phyloP scores from a whole-genome alignment of 2,113 vertebrate genomes.

The Ursus arctos region DNA sequence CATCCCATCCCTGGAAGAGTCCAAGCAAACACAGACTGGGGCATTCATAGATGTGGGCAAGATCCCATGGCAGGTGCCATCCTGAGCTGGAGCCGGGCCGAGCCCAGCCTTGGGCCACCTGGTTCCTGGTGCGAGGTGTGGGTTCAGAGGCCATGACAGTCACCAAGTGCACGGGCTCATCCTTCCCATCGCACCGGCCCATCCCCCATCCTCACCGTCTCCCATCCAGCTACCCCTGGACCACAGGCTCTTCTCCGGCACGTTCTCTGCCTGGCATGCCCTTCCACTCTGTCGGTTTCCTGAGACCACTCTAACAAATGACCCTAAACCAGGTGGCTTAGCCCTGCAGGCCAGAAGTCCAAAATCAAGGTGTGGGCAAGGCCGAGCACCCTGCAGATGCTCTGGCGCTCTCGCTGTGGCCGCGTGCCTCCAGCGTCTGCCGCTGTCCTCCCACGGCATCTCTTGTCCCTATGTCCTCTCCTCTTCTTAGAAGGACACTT shows the following conservation, averaged over 20 bases:
- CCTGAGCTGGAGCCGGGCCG: not conserved
- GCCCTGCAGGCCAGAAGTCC: not conserved
- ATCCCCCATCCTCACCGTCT: not conserved
- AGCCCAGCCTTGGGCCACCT: not conserved
- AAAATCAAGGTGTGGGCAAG: not conserved
- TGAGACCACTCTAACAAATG: not conserved
- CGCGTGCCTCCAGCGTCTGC: not conserved
- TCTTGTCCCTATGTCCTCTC: not conserved
- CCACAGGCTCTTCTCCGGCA: not conserved
- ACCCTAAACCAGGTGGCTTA: not conserved
- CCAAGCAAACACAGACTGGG: not conserved
- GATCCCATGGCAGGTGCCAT: fast-evolving
- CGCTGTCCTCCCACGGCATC: not conserved
- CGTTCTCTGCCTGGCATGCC: not conserved
- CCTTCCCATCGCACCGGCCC: not conserved
- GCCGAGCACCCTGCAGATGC: fast-evolving
- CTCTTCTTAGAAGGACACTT: not conserved
- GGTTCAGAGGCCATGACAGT: not conserved
- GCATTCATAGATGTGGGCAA: fast-evolving
- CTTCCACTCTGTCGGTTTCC: not conserved
- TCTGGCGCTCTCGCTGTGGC: not conserved
- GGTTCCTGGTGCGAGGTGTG: not conserved
- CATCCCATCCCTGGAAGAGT: fast-evolving
- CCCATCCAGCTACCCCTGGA: no score
- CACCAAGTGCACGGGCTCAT: not conserved